Conservation (phyloP, 23 tunicate genomes). For the Oikopleura dioica region DNA sequence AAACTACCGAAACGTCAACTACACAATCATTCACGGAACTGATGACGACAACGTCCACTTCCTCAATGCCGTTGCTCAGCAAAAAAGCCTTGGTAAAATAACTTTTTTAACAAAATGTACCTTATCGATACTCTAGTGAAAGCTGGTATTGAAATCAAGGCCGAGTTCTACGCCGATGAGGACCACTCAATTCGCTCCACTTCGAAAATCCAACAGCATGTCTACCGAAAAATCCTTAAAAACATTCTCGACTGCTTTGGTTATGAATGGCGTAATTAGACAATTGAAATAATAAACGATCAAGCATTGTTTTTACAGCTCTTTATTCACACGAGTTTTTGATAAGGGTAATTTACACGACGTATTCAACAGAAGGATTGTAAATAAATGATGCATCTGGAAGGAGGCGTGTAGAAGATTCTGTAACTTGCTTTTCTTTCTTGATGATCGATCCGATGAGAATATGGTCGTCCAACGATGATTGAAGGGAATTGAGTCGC, state of each 20-base stretch:
- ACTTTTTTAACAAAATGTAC: neutral
- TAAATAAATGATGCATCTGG: too few relatives aligned
- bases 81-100: slow-evolving; percentile 1
- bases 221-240: neutral
- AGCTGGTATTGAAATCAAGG: neutral
- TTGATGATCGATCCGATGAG: too few relatives aligned
- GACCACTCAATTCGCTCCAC: neutral
- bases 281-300: neutral
- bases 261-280: neutral
- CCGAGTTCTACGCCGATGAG: slow-evolving; percentile 10
- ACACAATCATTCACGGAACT: slow-evolving; percentile 61
- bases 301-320: too few relatives aligned
- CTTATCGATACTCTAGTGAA: too few relatives aligned
- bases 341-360: too few relatives aligned
- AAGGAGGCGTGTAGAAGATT: too few relatives aligned
- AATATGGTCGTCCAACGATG: too few relatives aligned
- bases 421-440: too few relatives aligned
- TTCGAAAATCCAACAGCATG: neutral
- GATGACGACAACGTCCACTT: slow-evolving; percentile 96
- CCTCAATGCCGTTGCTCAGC: slow-evolving; percentile 41
- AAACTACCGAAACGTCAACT: slow-evolving; percentile 11
- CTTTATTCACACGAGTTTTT: too few relatives aligned
- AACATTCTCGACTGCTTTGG: neutral
- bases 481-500: too few relatives aligned
- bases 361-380: too few relatives aligned